These are phyloP conservation scores for Tachina grossa DNA, from an alignment of 2,888 invertebrate genomes.

Conservation along the genomic window DNA sequence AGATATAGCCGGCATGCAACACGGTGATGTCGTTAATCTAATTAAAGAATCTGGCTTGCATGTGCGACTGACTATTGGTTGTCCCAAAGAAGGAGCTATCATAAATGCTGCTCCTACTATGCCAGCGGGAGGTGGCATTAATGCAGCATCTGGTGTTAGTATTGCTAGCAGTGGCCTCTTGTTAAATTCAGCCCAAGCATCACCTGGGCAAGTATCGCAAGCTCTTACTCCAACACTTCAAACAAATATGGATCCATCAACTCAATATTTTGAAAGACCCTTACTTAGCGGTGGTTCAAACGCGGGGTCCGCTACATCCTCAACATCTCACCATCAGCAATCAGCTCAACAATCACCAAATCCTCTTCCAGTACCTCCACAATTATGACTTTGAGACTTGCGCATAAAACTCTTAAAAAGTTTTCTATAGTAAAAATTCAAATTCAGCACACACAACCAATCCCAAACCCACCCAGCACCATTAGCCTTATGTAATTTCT, in stretches of 20 bases:
- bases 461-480: constrained; percentile 41
- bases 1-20: constrained; percentile 94
- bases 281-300: constrained; percentile 74
- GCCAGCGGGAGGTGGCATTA: constrained; percentile 70
- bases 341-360: constrained; percentile 70
- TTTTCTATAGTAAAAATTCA: constrained; percentile 77
- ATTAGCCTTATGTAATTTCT: constrained; percentile 30
- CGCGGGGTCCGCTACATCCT: constrained; percentile 62
- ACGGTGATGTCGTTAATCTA: constrained; percentile 97
- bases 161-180: constrained; percentile 73
- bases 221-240: constrained; percentile 60
- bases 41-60: constrained; percentile 98
- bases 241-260: constrained; percentile 60
- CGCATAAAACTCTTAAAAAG: constrained; percentile 82
- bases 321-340: constrained; percentile 68
- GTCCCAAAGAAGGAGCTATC: constrained; percentile 78
- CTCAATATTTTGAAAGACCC: constrained; percentile 75
- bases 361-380: constrained; percentile 78
- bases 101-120: constrained; percentile 70
- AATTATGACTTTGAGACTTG: constrained; percentile 83
- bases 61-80: constrained; percentile 91
- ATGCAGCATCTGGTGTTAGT: constrained; percentile 26
- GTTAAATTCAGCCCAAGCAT: constrained; percentile 74
- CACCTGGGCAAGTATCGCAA: constrained; percentile 75
- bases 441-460: constrained; percentile 6